These are phyloP conservation scores for Chymomyza amoena DNA, from an alignment of 2,888 invertebrate species.

Conservation along the genomic window DNA sequence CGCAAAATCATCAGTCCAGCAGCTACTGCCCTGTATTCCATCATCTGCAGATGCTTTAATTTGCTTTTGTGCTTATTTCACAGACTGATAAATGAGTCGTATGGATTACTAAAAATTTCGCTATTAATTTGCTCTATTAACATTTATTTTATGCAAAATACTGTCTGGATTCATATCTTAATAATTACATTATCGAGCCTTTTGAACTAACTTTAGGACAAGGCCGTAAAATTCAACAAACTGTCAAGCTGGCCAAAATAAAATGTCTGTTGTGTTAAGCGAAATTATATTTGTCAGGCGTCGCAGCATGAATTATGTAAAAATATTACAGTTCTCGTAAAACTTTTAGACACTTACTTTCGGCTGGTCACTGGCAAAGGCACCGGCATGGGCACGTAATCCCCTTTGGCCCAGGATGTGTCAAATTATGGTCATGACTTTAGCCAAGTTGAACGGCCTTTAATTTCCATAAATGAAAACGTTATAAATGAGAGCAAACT, in stretches of 20 bases:
- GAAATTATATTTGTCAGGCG: not conserved
- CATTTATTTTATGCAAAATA: not conserved
- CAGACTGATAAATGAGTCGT: not conserved
- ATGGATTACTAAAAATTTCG: not conserved
- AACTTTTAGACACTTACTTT: not conserved
- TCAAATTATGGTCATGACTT: conserved; percentile 23
- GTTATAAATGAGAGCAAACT: conserved; percentile 46
- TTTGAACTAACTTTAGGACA: not conserved
- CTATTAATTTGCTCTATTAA: not conserved
- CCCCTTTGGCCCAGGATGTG: conserved; percentile 34
- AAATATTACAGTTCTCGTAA: not conserved
- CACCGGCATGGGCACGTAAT: not conserved
- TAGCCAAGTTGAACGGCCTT: conserved; percentile 23
- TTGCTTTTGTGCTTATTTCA: too few relatives aligned
- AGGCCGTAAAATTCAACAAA: not conserved
- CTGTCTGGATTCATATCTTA: not conserved
- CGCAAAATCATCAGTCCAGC: too few relatives aligned
- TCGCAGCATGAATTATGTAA: not conserved
- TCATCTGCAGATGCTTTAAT: not conserved
- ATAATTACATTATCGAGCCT: not conserved
- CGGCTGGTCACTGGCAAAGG: not conserved
- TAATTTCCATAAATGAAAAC: conserved; percentile 59
- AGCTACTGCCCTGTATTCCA: not conserved
- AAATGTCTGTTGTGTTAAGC: not conserved
- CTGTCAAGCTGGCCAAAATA: not conserved